Evolutionary conservation across 2,888 invertebrate species (phyloP).

Genomic region (Morpho deidamia): DNA sequence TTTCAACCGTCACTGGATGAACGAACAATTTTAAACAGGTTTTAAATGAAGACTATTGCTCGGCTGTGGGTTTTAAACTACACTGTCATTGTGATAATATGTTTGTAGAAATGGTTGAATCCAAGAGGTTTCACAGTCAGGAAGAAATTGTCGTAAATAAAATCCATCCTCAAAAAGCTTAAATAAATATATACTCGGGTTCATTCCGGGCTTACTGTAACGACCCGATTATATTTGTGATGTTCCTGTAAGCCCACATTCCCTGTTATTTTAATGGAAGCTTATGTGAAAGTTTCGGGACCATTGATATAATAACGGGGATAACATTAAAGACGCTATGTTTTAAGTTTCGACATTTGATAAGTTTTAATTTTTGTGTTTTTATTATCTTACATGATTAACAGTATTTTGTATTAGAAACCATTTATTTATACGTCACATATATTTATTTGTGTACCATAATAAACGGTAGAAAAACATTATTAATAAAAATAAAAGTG

Average conservation of each 20-base stretch:
- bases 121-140: neutral
- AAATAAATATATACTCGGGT: constrained; percentile 19
- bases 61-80: too few relatives aligned
- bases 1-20: too few relatives aligned
- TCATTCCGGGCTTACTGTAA: constrained; percentile 26
- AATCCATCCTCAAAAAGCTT: constrained; percentile 20
- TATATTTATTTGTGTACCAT: too few relatives aligned
- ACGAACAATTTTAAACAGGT: too few relatives aligned
- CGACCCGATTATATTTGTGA: constrained; percentile 34
- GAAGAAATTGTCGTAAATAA: constrained; percentile 17
- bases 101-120: neutral
- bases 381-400: too few relatives aligned
- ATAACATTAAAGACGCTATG: constrained; percentile 26
- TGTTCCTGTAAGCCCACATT: constrained; percentile 21
- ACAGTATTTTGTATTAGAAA: too few relatives aligned
- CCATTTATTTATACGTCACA: too few relatives aligned
- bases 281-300: constrained; percentile 35
- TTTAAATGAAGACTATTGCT: too few relatives aligned
- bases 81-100: too few relatives aligned
- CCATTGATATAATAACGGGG: constrained; percentile 19
- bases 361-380: neutral
- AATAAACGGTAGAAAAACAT: too few relatives aligned
- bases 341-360: neutral
- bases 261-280: constrained; percentile 39
- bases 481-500: too few relatives aligned